Evolutionary conservation across 2,113 vertebrate species (phyloP).

Genomic region (Indri indri): DNA sequence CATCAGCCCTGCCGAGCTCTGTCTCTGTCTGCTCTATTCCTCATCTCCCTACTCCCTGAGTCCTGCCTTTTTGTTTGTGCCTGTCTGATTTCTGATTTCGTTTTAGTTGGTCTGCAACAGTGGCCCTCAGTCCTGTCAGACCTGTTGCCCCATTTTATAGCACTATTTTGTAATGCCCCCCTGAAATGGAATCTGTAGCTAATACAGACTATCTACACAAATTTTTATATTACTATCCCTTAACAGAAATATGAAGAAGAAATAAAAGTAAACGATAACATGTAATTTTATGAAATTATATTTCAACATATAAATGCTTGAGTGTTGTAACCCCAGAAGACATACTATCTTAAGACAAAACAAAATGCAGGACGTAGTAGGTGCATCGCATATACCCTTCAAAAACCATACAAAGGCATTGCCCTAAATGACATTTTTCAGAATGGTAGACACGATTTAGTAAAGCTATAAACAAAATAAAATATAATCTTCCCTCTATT

Average conservation of each 20-base stretch:
- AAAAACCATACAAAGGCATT: not conserved
- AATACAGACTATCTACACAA: not conserved
- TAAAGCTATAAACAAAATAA: not conserved
- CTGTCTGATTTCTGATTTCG: not conserved
- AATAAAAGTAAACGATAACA: not conserved
- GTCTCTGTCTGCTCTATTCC: not conserved
- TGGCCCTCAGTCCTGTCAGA: not conserved
- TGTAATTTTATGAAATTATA: not conserved
- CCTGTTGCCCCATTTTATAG: not conserved
- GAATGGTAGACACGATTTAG: not conserved
- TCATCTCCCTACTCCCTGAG: not conserved
- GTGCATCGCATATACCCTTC: not conserved
- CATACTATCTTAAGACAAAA: not conserved
- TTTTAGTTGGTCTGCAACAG: not conserved
- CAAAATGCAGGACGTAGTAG: not conserved
- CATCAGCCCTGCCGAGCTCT: not conserved
- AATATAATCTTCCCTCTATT: not conserved
- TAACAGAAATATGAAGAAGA: conserved; percentile 20
- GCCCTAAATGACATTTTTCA: not conserved
- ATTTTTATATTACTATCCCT: not conserved
- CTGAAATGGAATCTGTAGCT: not conserved
- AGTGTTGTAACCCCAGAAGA: not conserved
- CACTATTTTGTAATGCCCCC: not conserved
- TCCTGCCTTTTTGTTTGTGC: not conserved
- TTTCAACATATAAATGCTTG: not conserved